Conservation (phyloP, 2,888 invertebrate species). For the Agrochola circellaris region DNA sequence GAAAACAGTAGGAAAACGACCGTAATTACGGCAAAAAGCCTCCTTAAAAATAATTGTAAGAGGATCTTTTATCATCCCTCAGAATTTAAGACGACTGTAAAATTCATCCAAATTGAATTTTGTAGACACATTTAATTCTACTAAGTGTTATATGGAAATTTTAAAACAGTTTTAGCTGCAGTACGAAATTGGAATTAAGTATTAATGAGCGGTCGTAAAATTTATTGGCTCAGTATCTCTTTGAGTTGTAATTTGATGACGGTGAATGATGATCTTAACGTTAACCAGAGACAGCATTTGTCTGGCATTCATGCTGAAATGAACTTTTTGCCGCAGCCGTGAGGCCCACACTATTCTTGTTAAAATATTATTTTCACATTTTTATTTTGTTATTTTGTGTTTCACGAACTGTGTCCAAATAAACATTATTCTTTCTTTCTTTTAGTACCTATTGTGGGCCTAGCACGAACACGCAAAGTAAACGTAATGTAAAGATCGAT, state of each 20-base stretch:
- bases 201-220: slow-evolving; percentile 44
- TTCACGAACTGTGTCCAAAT: too few species aligned
- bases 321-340: too few species aligned
- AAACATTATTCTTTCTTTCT: too few species aligned
- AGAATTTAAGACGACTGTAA: slow-evolving; percentile 63
- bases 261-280: slow-evolving; percentile 15
- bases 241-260: slow-evolving; percentile 25
- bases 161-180: slow-evolving; percentile 38
- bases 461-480: too few species aligned
- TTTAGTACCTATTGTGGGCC: not conserved
- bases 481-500: too few species aligned
- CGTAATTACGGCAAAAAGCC: slow-evolving; percentile 60
- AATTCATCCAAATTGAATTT: slow-evolving; percentile 63
- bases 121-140: slow-evolving; percentile 56
- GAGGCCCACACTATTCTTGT: too few species aligned
- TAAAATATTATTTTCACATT: too few species aligned
- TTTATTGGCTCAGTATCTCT: slow-evolving; percentile 19
- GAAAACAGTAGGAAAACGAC: slow-evolving; percentile 59
- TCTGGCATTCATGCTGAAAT: too few species aligned
- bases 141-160: slow-evolving; percentile 60
- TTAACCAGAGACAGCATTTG: not conserved
- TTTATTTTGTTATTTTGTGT: too few species aligned
- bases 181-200: slow-evolving; percentile 37
- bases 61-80: slow-evolving; percentile 62
- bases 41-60: slow-evolving; percentile 66